Base-by-base conservation (phyloP, 2,797 vertebrate species). In the Enteromius anoplus region DNA sequence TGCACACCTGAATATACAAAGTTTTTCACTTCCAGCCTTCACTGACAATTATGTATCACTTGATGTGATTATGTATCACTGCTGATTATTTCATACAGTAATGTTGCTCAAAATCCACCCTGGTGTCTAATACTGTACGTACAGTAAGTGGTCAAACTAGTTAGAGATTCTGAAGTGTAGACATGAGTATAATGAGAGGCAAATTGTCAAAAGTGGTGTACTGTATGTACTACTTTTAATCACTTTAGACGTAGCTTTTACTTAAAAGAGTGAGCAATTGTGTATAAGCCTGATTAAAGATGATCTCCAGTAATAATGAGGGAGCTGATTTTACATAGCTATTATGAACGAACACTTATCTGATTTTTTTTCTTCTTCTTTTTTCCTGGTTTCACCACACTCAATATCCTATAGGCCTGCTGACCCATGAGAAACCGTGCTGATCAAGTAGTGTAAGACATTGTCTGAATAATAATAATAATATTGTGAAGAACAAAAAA, bases 301-400 rank as follows among this genome's bases (percentile, higher is more conserved):
- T 80, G 70, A 84, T 86, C 45, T 82, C 21, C 34, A 77, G 82
- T 86, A 69, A 78, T 85, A 60, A 29, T 82, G 23, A 86, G 32
- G 34, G 19, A 53, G 62, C 32, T 17, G 26, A 73, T 75, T 58
- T 42, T 23, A 23, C 55, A 58, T 53, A 47, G 64, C 58, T 87
- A 81, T 78, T 84, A 26, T 83, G 37, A 85, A 82, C 72, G 21
- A 80, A 62, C 47, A 37, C 58, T 78, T 53, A 26, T 62, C 64
- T 68, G 23, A 60, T 72, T 71, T 64, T 55, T 47, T 37, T 5
- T 4, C 23, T 4, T 9, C 9, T 32, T 72, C 29, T 32, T 32
- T 73, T 85, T 78, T 80, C 65, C 60, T 73, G 10, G 14, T 64
- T 79, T 69, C 11, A 81, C n/a, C 45, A 21, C 26, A 60, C 26